Evolutionary conservation across 2,888 invertebrate species (phyloP), one percentile per base, ranked within the genome.

Genomic region (Linnaemya vulpina): DNA sequence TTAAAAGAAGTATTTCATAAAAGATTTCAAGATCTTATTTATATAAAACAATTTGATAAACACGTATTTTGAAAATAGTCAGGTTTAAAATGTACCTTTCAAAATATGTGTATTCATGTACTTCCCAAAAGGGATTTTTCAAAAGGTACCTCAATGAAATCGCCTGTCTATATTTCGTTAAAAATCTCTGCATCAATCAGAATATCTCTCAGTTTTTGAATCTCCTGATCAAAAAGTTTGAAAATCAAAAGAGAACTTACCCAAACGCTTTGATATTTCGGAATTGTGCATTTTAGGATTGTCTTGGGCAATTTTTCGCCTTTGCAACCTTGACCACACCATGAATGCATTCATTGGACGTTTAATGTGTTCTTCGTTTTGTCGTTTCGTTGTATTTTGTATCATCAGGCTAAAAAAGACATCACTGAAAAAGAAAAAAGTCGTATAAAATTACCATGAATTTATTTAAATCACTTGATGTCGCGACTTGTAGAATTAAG

Each of bases 201-300:
- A 38, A 38, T 38, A 38, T 38, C 9, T 38, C 9, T 38, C 38
- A 38, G 38, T 38, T 38, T 11, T 8, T 38, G 9, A 38, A 38
- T 38, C 15, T 46, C 1, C 2, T 15, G 15, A 46, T n/a, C n/a
- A n/a, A n/a, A n/a, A 15, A 46, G 11, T 13, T 3, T n/a, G 10
- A 46, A 13, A 15, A 13, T 46, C 13, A 20, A 20, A 51, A 51
- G 17, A n/a, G 13, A 40, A 93, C 96, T 95, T 88, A 96, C 97
- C 97, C 88, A 98, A 94, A 92, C 98, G 93, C 92, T 98, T 98
- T 10, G 97, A 97, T 88, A 99, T 98, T 93, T 98, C 98, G 0
- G 98, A 98, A 92, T 98, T 98, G 93, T 98, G 98, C 98, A 98
- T 98, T 94, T 99, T 98, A 0, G 98, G 98, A 92, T 99, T 98